Conservation (phyloP, 2,797 vertebrate species). For the Paguma larvata region DNA sequence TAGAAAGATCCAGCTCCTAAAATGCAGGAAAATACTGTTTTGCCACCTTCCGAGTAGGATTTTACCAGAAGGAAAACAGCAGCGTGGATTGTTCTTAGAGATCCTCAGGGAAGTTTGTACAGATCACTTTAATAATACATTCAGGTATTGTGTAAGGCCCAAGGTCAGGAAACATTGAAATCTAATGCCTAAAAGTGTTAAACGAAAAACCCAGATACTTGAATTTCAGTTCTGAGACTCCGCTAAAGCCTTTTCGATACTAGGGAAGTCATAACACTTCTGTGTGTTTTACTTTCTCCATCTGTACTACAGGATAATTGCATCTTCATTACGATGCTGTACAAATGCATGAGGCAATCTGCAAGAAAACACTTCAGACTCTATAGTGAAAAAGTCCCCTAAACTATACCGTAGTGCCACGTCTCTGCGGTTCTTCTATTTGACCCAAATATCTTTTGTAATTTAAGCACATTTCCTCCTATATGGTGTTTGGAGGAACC, state of each 20-base stretch:
- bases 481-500: neutral
- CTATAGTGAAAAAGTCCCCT: neutral
- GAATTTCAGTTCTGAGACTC: slow-evolving; percentile 34
- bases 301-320: neutral
- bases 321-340: neutral
- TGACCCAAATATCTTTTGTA: slow-evolving; percentile 7
- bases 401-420: neutral
- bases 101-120: slow-evolving; percentile 52
- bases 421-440: neutral
- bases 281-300: neutral
- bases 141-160: neutral
- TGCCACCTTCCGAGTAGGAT: neutral
- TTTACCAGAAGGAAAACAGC: neutral
- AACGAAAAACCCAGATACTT: slow-evolving; percentile 18
- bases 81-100: neutral
- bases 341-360: neutral
- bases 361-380: neutral
- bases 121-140: slow-evolving; percentile 56
- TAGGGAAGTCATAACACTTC: neutral
- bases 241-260: neutral
- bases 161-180: neutral
- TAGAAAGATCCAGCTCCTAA: slow-evolving; percentile 23
- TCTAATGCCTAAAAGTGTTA: slow-evolving; percentile 40
- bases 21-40: neutral
- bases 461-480: slow-evolving; percentile 49